Base-by-base conservation (phyloP, 1,140 invertebrate genomes). In the Diorhabda elongata region DNA sequence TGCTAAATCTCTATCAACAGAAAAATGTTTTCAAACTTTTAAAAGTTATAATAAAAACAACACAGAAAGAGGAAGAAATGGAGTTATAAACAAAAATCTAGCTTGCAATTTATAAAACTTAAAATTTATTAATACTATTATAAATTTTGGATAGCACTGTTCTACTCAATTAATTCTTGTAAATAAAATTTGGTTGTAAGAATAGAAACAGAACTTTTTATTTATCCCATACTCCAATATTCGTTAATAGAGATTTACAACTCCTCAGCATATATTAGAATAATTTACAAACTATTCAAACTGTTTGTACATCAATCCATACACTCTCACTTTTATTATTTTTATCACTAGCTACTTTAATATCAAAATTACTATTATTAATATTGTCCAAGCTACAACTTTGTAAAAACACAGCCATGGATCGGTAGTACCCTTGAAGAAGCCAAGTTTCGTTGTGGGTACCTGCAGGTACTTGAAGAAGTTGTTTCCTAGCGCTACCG, bases 361-460 rank as follows among this genome's bases (percentile, higher is more conserved):
- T 67, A 60, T 67, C 65, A 44, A 60, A 59, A n/a, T 65, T 41
- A 7, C 45, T 56, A 64, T 45, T 41, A 56, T 6, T 66, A 26
- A 61, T 57, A 68, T 68, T 73, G 69, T 76, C 69, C 65, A 77
- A 64, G 11, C 78, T 69, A 69, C 76, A 79, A 61, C 75, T 78
- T 73, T 79, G 78, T 68, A 79, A 69, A 71, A 79, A 79, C 58
- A 78, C 67, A 8, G 75, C 78, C 26, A 79, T 61, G 7, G 77
- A 74, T 62, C 80, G 77, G 69, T 81, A 81, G 70, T 81, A 81
- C 2, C 80, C 80, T 66, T 76, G 76, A 11, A 79, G 59, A 69
- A 83, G 87, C 94, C 94, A 96, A 0, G 94, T 96, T 79, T 96
- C 93, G 76, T 96, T 95, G 78, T 96, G 95, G 1, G 91, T 91